Evolutionary conservation across 2,888 invertebrate species (phyloP), one percentile per base, ranked within the genome.

Genomic region (Noctua fimbriata): DNA sequence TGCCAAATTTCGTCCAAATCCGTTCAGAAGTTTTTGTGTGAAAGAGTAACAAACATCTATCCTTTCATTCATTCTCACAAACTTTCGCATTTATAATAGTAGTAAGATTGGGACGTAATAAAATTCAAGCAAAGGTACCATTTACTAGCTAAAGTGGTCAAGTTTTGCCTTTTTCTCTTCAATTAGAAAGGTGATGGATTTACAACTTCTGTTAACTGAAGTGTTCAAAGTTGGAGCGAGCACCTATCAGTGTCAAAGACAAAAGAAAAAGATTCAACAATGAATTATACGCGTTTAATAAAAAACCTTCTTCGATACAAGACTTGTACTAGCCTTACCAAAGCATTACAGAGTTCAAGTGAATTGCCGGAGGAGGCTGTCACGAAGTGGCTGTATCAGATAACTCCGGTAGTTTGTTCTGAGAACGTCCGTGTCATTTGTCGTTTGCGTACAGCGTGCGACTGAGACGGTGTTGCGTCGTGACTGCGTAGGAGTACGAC

Each of bases 321-420:
- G 32, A 78, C 69, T 65, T 60, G 69, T 77, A 67, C 70, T 71
- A 60, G 71, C 32, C 69, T 81, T 47, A 76, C 84, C 75, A 79
- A 87, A 79, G 82, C 71, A 67, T 73, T 87, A 86, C 87, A 74
- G 84, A 87, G 89, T 89, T 91, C 89, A 90, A 92, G 91, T 92
- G 91, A 92, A 91, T 92, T 87, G 91, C 91, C 89, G 88, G 87
- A 91, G 93, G 90, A 91, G 92, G 91, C 91, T 93, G 96, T 96
- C 96, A 96, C 95, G 96, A 95, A 91, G 93, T 90, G 92, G 90
- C 92, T 95, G 95, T 93, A 96, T 96, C 96, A 93, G 96, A 96
- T 96, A 96, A 96, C 93, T 93, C 94, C 93, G 92, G 95, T 94
- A 95, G 95, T 96, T 96, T 95, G 96, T 96, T 93, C 94, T 92